Evolutionary conservation across 2,797 vertebrate species (phyloP).

Genomic region (Lagodon rhomboides): DNA sequence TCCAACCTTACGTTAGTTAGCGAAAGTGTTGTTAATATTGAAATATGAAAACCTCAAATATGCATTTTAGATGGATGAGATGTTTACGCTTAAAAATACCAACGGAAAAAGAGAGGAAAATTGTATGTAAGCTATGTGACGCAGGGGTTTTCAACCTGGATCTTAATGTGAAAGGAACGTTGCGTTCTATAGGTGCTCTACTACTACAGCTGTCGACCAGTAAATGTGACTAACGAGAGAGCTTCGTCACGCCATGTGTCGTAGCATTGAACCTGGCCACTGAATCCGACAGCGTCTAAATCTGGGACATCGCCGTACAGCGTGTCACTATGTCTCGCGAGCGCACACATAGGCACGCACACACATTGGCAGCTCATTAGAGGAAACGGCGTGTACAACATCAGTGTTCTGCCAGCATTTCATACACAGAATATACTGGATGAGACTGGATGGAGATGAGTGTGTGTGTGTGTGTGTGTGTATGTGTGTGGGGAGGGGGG

Average conservation of each 20-base stretch:
- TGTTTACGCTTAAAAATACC: too few species aligned
- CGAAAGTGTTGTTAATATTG: too few species aligned
- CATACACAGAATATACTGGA: constrained; percentile 49
- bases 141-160: too few species aligned
- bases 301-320: constrained; percentile 66
- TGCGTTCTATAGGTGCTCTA: background rate
- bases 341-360: constrained; percentile 34
- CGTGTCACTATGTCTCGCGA: constrained; percentile 43
- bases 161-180: too few species aligned
- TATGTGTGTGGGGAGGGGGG: background rate
- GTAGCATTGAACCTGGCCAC: constrained; percentile 39
- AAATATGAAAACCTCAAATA: too few species aligned
- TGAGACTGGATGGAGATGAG: background rate
- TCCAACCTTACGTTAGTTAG: too few species aligned
- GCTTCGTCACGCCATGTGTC: background rate
- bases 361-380: constrained; percentile 71
- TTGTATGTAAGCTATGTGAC: too few species aligned
- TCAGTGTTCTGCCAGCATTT: constrained; percentile 66
- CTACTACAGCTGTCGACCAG: constrained; percentile 21
- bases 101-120: too few species aligned
- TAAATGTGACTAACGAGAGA: constrained; percentile 24
- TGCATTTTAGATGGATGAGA: too few species aligned
- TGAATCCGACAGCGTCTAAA: constrained; percentile 63
- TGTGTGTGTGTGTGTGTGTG: too few species aligned
- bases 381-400: constrained; percentile 62